These are phyloP conservation scores for Bombylius discolor DNA, from an alignment of 2,888 invertebrate genomes.

Conservation along the genomic window DNA sequence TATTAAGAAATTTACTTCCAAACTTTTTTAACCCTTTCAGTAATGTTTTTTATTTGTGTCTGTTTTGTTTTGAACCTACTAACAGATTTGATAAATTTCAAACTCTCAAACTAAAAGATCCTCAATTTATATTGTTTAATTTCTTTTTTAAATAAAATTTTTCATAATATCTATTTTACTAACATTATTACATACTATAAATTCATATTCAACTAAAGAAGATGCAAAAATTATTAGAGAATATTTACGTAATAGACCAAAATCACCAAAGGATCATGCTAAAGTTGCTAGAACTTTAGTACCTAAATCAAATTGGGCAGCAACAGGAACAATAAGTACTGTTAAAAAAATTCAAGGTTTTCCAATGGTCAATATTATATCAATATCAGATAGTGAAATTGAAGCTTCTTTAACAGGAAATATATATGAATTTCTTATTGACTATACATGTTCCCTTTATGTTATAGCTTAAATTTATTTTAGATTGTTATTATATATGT, in stretches of 20 bases:
- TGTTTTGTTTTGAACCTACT: no score
- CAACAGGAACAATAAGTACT: conserved; percentile 32
- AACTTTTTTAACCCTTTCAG: no score
- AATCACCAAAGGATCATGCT: conserved; percentile 23
- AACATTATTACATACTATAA: neutral
- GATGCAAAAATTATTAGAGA: neutral
- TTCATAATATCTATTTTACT: no score
- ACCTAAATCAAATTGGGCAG: conserved; percentile 30
- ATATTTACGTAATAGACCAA: neutral
- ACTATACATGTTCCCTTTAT: conserved; percentile 22
- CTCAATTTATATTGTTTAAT: no score
- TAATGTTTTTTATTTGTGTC: no score
- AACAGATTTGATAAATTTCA: no score
- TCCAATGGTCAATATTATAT: conserved; percentile 36
- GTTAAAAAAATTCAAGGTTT: conserved; percentile 22
- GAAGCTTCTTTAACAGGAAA: conserved; percentile 26
- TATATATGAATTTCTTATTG: conserved; percentile 31
- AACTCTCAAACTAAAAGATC: no score
- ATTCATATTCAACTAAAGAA: neutral
- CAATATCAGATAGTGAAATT: conserved; percentile 28
- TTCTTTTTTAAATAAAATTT: no score
- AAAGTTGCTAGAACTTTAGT: conserved; percentile 30
- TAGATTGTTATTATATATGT: no score
- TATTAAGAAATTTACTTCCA: no score
- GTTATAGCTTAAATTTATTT: no score